phyloP scores from a whole-genome alignment of 2,113 vertebrate genomes.

The Henicopernis longicauda region DNA sequence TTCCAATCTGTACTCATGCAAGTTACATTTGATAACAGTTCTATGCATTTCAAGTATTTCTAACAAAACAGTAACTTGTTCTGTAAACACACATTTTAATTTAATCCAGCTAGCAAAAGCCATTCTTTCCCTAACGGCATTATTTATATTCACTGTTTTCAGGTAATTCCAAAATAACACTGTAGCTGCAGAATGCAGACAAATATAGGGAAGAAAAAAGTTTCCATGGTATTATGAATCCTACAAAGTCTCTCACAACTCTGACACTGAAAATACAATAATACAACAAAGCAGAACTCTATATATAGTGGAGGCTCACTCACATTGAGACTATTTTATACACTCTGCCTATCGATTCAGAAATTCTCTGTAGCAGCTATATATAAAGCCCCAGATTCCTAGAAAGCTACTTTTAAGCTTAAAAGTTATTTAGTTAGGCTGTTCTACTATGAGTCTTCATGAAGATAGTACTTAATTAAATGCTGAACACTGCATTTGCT shows the following conservation, averaged over 20 bases:
- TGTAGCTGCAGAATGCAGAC: not conserved
- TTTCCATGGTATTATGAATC: not conserved
- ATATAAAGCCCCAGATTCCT: not conserved
- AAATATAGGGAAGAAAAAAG: not conserved
- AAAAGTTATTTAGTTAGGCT: not conserved
- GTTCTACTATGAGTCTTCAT: not conserved
- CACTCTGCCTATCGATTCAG: not conserved
- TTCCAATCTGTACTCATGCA: not conserved
- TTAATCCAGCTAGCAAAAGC: constrained; percentile 3
- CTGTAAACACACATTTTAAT: not conserved
- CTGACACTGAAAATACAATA: not conserved
- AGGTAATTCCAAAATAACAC: constrained; percentile 15
- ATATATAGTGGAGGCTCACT: not conserved
- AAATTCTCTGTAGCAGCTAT: not conserved
- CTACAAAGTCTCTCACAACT: not conserved
- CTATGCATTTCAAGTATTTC: not conserved
- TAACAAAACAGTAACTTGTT: not conserved
- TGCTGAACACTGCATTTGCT: not conserved
- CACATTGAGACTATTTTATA: not conserved
- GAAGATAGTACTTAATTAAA: not conserved
- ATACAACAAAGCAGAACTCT: not conserved
- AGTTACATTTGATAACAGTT: not conserved
- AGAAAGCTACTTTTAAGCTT: not conserved
- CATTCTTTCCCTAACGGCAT: not conserved
- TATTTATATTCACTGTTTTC: constrained; percentile 7